phyloP scores from a whole-genome alignment of 2,113 vertebrate genomes.

The Todiramphus saurophagus region DNA sequence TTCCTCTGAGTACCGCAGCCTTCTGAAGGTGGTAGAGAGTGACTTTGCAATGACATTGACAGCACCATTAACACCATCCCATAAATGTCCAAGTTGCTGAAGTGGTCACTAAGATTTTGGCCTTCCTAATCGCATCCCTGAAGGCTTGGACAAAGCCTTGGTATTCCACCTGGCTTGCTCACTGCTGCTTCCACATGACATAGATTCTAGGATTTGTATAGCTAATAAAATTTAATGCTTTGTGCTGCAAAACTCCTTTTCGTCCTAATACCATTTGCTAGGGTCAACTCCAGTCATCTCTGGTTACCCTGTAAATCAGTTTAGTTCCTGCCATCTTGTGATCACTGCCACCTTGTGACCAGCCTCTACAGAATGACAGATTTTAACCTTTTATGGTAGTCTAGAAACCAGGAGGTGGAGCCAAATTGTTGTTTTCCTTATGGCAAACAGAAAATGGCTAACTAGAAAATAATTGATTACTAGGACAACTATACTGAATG shows the following conservation, averaged over 20 bases:
- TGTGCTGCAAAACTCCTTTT: background rate
- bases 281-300: background rate
- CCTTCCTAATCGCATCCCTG: conserved; percentile 1
- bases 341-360: background rate
- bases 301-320: background rate
- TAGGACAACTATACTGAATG: background rate
- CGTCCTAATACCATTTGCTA: background rate
- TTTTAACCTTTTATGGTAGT: background rate
- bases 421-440: background rate
- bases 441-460: background rate
- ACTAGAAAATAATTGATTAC: background rate
- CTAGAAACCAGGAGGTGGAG: background rate
- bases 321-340: background rate
- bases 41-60: background rate
- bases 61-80: background rate
- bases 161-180: background rate
- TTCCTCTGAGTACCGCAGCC: background rate
- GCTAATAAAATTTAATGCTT: background rate
- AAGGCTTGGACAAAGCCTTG: background rate
- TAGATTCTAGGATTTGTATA: background rate
- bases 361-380: background rate
- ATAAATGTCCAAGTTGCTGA: background rate
- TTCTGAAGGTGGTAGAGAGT: background rate
- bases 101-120: background rate
- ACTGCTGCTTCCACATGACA: background rate